Conservation (phyloP, 2,888 invertebrate genomes). For the Agrochola litura region DNA sequence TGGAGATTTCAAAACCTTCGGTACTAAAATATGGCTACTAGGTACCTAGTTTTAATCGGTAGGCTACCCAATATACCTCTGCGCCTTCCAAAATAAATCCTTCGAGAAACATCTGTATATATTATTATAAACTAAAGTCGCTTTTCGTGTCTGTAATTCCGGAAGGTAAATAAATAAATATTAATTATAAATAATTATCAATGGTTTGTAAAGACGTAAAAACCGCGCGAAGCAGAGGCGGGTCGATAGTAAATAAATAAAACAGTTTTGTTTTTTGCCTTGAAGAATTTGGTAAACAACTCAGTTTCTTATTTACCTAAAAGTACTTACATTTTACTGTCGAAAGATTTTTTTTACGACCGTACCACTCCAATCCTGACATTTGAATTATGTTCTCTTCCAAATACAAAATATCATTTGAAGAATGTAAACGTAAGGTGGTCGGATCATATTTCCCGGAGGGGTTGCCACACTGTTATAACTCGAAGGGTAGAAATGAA, state of each 20-base stretch:
- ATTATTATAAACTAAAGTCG: no score
- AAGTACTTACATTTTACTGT: background rate
- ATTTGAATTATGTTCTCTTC: conserved; percentile 21
- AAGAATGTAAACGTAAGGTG: conserved; percentile 2
- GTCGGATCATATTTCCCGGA: conserved; percentile 38
- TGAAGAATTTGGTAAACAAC: background rate
- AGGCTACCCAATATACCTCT: background rate
- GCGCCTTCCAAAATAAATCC: background rate
- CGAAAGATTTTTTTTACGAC: background rate
- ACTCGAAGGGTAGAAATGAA: conserved; percentile 17
- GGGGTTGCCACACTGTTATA: conserved; percentile 12
- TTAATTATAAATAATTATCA: no score
- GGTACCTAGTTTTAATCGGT: background rate
- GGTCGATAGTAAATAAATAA: no score
- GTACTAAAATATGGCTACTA: background rate
- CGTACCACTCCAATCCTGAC: background rate
- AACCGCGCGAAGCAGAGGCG: no score
- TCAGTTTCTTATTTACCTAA: background rate
- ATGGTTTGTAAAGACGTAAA: no score
- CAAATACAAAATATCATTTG: conserved; percentile 28
- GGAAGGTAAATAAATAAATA: no score
- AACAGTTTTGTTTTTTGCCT: background rate
- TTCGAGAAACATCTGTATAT: no score
- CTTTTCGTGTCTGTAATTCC: no score
- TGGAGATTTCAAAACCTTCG: background rate